Percentiles rank a stretch among this genome's conserved stretches.
Conservation (phyloP, 2,113 vertebrate genomes). For the Psilopogon haemacephalus region DNA sequence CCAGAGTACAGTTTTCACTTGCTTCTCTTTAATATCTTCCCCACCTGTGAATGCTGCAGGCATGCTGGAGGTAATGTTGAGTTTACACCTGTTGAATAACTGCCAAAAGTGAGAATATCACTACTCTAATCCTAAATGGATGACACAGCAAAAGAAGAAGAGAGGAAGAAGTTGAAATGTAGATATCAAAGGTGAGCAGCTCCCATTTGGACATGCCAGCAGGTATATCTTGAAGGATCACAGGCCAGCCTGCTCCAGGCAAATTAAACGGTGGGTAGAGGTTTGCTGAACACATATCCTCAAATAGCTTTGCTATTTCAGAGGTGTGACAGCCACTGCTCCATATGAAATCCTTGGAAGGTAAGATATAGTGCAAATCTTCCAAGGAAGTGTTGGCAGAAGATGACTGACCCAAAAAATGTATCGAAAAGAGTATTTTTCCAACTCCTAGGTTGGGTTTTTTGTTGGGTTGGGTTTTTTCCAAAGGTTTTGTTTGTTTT, state of each 20-base stretch:
- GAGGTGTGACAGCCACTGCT: not conserved
- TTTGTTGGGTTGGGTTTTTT: too few species aligned
- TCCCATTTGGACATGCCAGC: not conserved
- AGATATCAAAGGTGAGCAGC: slow-evolving; percentile 2
- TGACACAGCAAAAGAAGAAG: not conserved
- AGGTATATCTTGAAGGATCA: not conserved
- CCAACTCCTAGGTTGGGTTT: not conserved
- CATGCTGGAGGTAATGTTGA: not conserved
- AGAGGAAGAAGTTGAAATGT: not conserved
- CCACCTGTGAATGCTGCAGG: not conserved
- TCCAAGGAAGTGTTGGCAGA: not conserved
- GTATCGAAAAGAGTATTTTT: not conserved
- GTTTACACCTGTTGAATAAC: not conserved
- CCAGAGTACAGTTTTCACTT: not conserved
- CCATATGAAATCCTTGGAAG: not conserved
- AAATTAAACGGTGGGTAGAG: not conserved
- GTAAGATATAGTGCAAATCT: not conserved
- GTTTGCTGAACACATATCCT: slow-evolving; percentile 29
- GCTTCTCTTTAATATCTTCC: not conserved
- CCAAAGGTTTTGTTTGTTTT: too few species aligned
- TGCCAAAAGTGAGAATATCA: not conserved
- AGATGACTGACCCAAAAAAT: not conserved
- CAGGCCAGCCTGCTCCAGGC: not conserved
- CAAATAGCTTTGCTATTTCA: slow-evolving; percentile 37
- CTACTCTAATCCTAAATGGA: not conserved